phyloP scores from a whole-genome alignment of 2,888 invertebrate species.

The Hofmannophila pseudospretella region DNA sequence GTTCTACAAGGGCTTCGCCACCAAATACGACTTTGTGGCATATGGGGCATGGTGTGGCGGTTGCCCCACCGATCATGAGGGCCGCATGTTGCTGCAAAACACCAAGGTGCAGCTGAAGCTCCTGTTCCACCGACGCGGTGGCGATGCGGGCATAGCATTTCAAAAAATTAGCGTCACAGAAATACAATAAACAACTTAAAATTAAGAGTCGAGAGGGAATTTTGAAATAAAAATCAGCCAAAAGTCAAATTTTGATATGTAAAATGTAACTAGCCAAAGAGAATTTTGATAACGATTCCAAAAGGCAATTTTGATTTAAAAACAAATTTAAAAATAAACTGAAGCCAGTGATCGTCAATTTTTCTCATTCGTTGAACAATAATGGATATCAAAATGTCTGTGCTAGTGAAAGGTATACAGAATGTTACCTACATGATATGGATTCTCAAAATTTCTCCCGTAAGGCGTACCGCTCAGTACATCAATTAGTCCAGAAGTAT shows the following conservation, averaged over 20 bases:
- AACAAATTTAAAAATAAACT: slow-evolving; percentile 6
- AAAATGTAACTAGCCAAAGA: slow-evolving; percentile 13
- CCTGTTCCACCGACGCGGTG: slow-evolving; percentile 76
- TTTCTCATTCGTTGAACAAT: no score
- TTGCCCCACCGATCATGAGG: slow-evolving; percentile 93
- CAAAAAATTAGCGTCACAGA: slow-evolving; percentile 61
- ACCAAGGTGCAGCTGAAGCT: slow-evolving; percentile 95
- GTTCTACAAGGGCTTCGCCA: slow-evolving; percentile 95
- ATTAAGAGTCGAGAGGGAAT: slow-evolving; percentile 39
- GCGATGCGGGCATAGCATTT: slow-evolving; percentile 70
- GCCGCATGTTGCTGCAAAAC: slow-evolving; percentile 97
- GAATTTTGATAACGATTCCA: slow-evolving; percentile 11
- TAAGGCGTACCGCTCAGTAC: no score
- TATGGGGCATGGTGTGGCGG: slow-evolving; percentile 94
- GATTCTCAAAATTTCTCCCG: no score
- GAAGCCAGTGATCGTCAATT: neutral
- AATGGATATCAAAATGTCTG: no score
- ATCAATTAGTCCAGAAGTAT: no score
- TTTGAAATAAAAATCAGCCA: slow-evolving; percentile 33
- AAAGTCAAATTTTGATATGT: slow-evolving; percentile 25
- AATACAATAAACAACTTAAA: slow-evolving; percentile 34
- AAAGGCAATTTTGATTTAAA: slow-evolving; percentile 9
- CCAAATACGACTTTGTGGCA: slow-evolving; percentile 97
- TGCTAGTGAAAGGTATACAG: no score
- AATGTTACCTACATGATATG: no score